phyloP scores from a whole-genome alignment of 2,797 vertebrate genomes.

The Lophotriccus pileatus region DNA sequence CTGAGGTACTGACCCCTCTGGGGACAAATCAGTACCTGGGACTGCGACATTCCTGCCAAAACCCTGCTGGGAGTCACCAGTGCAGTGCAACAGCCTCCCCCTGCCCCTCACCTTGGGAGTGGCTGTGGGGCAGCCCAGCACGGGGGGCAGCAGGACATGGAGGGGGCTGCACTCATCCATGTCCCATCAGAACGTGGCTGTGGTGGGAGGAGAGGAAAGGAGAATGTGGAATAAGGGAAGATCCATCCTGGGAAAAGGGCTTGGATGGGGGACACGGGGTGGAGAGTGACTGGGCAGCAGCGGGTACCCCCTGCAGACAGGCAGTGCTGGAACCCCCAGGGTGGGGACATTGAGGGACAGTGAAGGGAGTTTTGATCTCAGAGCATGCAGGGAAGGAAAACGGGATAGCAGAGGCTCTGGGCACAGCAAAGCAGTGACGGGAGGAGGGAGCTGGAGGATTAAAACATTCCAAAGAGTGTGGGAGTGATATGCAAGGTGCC shows the following conservation, averaged over 20 bases:
- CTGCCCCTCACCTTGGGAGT: accelerated
- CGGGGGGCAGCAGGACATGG: neutral
- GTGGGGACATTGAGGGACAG: neutral
- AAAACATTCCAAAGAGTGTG: neutral
- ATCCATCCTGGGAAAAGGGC: neutral
- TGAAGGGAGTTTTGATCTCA: neutral
- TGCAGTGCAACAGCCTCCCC: neutral
- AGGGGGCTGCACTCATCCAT: neutral
- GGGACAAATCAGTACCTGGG: neutral
- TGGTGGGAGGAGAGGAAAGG: neutral
- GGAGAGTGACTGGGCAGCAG: neutral
- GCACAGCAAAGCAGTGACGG: neutral
- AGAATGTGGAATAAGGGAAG: neutral
- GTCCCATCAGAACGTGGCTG: neutral
- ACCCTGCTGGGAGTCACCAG: neutral
- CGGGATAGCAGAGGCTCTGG: accelerated
- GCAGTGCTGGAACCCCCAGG: neutral
- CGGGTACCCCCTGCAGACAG: accelerated
- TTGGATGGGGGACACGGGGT: accelerated
- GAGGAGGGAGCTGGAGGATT: neutral
- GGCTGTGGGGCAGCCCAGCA: neutral
- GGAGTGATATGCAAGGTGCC: neutral
- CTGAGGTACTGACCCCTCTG: neutral
- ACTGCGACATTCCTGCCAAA: neutral
- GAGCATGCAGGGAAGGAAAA: neutral